Conservation (phyloP, 2,113 vertebrate genomes). For the Oncorhynchus keta region DNA sequence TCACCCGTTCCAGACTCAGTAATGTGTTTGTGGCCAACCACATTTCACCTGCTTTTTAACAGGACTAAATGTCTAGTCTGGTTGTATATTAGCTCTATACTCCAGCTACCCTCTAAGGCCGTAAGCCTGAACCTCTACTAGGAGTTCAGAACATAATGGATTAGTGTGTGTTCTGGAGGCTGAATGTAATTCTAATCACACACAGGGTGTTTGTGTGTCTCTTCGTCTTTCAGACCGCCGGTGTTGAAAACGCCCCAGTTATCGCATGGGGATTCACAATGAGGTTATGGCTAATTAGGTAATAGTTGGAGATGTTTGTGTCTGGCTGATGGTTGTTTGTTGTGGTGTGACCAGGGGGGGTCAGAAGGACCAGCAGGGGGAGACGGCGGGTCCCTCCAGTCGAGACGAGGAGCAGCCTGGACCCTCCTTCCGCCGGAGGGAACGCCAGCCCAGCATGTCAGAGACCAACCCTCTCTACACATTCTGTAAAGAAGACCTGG, state of each 20-base stretch:
- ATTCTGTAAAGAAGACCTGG: conserved; percentile 94
- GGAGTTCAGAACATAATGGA: neutral
- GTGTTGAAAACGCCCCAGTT: neutral
- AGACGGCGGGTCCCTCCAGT: conserved; percentile 56
- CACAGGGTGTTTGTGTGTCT: neutral
- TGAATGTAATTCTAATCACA: neutral
- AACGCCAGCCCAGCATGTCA: conserved; percentile 95
- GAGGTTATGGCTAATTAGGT: too few relatives aligned
- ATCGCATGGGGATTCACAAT: neutral
- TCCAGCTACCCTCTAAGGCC: neutral
- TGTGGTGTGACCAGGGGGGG: conserved; percentile 76
- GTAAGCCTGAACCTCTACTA: neutral
- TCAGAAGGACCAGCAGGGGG: conserved; percentile 76
- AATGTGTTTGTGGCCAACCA: neutral
- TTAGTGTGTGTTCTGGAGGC: neutral
- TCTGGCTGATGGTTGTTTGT: conserved; percentile 8
- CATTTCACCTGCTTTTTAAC: neutral
- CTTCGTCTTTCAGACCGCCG: neutral
- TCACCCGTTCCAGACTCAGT: neutral
- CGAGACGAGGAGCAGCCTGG: conserved; percentile 83
- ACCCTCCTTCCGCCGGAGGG: conserved; percentile 75
- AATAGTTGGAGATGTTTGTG: neutral
- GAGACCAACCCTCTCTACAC: conserved; percentile 95
- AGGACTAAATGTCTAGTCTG: neutral
- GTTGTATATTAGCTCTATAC: neutral